These are phyloP conservation scores for Cricetomys ansorgei DNA, from an alignment of 2,113 vertebrate species.

Conservation along the genomic window DNA sequence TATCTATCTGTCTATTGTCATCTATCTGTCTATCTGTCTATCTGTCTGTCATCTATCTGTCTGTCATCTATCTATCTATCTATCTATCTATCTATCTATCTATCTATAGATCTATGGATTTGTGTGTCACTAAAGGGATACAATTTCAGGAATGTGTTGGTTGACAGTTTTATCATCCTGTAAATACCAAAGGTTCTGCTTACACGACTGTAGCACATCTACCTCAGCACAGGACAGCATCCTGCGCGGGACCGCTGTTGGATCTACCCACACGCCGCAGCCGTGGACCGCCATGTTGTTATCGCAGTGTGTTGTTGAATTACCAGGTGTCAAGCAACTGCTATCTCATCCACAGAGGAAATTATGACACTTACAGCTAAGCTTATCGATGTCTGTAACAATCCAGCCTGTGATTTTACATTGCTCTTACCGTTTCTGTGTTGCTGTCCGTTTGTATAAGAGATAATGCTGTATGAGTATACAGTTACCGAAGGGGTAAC, in stretches of 20 bases:
- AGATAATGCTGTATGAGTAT: not conserved
- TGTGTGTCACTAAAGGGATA: not conserved
- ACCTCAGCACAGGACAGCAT: not conserved
- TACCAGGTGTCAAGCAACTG: not conserved
- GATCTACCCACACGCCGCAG: not conserved
- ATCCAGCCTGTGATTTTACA: not conserved
- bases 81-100: not conserved
- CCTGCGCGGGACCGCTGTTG: not conserved
- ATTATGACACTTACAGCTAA: not conserved
- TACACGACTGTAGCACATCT: not conserved
- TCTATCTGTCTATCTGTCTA: not conserved
- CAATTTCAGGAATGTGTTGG: not conserved
- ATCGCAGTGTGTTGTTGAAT: not conserved
- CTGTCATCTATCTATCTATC: not conserved
- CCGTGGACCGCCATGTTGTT: not conserved
- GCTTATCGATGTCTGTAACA: not conserved
- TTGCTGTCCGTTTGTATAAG: not conserved
- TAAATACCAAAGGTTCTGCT: not conserved
- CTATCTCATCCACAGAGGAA: not conserved
- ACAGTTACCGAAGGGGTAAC: not conserved
- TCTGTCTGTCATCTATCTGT: not conserved
- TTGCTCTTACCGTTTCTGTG: not conserved
- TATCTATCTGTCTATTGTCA: not conserved
- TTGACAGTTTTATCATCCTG: not conserved
- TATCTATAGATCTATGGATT: not conserved